phyloP scores from a whole-genome alignment of 2,888 invertebrate genomes.

The Apodemia hepburni region DNA sequence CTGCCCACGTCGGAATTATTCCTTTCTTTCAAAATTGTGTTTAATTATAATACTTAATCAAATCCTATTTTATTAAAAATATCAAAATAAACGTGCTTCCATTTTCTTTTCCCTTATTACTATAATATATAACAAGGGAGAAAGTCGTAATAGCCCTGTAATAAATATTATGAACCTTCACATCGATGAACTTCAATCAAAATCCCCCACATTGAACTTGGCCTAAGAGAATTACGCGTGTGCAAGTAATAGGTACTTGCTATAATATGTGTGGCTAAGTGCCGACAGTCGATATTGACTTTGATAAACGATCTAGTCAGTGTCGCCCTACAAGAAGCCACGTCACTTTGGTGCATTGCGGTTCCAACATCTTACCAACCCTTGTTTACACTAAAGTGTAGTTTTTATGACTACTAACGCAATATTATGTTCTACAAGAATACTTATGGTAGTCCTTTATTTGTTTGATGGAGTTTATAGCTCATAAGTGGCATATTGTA shows the following conservation, averaged over 20 bases:
- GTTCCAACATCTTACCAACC: conserved; percentile 54
- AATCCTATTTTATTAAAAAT: too few species aligned
- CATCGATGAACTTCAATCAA: conserved; percentile 33
- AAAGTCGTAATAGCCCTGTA: conserved; percentile 26
- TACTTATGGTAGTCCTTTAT: conserved; percentile 61
- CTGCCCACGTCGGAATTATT: too few species aligned
- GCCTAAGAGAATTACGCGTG: conserved; percentile 42
- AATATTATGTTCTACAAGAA: conserved; percentile 57
- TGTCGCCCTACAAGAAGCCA: conserved; percentile 71
- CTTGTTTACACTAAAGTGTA: conserved; percentile 69
- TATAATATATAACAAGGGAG: conserved; percentile 20
- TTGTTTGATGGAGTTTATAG: conserved; percentile 63
- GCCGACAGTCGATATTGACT: conserved; percentile 76
- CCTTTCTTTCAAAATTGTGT: too few species aligned
- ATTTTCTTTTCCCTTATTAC: conserved; percentile 34
- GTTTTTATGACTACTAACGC: conserved; percentile 67
- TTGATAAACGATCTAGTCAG: conserved; percentile 73
- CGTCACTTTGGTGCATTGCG: conserved; percentile 79
- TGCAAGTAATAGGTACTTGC: conserved; percentile 51
- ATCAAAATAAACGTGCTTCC: too few species aligned
- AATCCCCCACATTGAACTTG: conserved; percentile 32
- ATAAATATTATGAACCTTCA: conserved; percentile 36
- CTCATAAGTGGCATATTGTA: conserved; percentile 45
- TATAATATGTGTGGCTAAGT: conserved; percentile 57
- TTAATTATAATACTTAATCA: too few species aligned